phyloP scores from a whole-genome alignment of 2,888 invertebrate species.

The Eupithecia tripunctaria region DNA sequence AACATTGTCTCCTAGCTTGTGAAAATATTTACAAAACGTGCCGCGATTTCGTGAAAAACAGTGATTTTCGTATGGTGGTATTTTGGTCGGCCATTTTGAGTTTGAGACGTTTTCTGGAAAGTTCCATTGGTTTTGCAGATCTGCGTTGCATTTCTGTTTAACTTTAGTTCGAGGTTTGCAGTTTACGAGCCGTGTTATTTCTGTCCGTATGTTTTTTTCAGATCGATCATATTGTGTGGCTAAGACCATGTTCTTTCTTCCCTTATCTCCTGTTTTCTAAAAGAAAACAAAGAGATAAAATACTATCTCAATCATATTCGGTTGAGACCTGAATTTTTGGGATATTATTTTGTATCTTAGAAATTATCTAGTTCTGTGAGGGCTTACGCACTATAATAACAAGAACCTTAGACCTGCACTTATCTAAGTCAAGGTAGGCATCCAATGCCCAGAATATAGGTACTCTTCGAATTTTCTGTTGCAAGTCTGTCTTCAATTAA shows the following conservation, averaged over 20 bases:
- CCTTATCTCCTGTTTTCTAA: not conserved
- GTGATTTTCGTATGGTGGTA: constrained; percentile 35
- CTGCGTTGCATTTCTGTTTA: constrained; percentile 36
- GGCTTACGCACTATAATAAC: too few species aligned
- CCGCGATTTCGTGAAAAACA: constrained; percentile 44
- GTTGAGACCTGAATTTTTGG: not conserved
- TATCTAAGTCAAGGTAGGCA: too few species aligned
- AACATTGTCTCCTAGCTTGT: constrained; percentile 56
- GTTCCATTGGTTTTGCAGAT: constrained; percentile 52
- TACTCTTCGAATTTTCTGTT: not conserved
- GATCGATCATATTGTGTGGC: not conserved
- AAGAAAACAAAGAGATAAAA: not conserved
- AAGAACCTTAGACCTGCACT: too few species aligned
- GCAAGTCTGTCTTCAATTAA: not conserved
- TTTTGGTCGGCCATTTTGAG: constrained; percentile 42
- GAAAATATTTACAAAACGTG: constrained; percentile 44
- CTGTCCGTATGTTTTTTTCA: constrained; percentile 1
- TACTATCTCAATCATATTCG: not conserved
- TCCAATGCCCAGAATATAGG: not conserved
- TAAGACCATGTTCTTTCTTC: not conserved
- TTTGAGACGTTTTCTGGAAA: constrained; percentile 50
- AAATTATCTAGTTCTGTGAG: too few species aligned
- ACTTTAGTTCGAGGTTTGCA: constrained; percentile 42
- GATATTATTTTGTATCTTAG: too few species aligned
- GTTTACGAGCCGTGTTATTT: constrained; percentile 38